Base-by-base conservation (phyloP, 1,140 invertebrate species). In the Aradophagus sp. region DNA sequence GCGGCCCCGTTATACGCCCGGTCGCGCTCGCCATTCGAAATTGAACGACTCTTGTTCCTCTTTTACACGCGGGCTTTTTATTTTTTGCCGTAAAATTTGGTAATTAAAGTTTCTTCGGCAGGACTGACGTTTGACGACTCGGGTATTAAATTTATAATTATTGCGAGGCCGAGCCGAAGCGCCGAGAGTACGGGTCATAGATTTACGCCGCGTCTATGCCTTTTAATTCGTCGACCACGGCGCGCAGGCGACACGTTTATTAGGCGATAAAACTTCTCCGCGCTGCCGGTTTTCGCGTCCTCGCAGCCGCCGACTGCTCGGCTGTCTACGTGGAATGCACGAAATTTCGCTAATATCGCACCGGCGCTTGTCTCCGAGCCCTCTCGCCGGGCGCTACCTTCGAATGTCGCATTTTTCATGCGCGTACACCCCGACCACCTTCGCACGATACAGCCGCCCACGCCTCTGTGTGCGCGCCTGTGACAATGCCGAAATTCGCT, bases 161-260 rank as follows among this genome's bases (percentile, higher is more conserved):
- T n/a, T n/a, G n/a, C n/a, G n/a, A n/a, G n/a, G n/a, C n/a, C n/a
- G n/a, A n/a, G n/a, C n/a, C n/a, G n/a, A n/a, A n/a, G n/a, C n/a
- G n/a, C n/a, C n/a, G n/a, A n/a, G n/a, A n/a, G n/a, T n/a, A n/a
- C n/a, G n/a, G 69, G 72, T 71, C 73, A 71, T 77, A 70, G 75
- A 80, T 80, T 77, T 76, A 75, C 71, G 68, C 74, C 58, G 70
- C 73, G 73, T 72, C 67, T 65, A 72, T 78, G 77, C 76, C 77
- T 79, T 79, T 79, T 79, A 79, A 79, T 79, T 77, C 78, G 73
- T 66, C 62, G 76, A 55, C 61, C 61, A 42, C 65, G 67, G 71
- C 56, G 67, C 71, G 71, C 74, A 78, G 77, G 77, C 79, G 79
- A 80, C 76, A 80, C 79, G 76, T 79, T 80, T 80, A 80, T 80